Percentiles rank a stretch among this genome's conserved stretches.
Conservation (phyloP, 2,797 vertebrate genomes). For the Schizopygopsis malacanthus region DNA sequence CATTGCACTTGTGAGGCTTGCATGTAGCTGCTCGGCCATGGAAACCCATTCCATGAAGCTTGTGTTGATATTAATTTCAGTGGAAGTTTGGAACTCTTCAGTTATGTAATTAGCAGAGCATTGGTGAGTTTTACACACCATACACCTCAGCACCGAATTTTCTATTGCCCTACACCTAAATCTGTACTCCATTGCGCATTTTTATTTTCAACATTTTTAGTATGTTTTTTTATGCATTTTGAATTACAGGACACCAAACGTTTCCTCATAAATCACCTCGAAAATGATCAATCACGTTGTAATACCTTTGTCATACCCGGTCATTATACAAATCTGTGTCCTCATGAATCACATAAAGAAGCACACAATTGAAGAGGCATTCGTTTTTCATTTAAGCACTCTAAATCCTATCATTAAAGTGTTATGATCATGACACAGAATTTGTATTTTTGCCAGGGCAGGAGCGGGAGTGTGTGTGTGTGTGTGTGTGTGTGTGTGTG, state of each 20-base stretch:
- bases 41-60: neutral
- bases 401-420: neutral
- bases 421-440: neutral
- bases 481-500: neutral
- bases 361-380: neutral
- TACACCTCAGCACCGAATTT: neutral
- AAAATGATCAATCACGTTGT: neutral
- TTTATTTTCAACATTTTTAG: neutral
- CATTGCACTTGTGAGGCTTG: neutral
- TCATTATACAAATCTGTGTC: neutral
- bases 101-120: no score
- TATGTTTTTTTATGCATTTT: neutral
- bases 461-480: neutral
- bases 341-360: neutral
- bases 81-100: neutral
- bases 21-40: neutral
- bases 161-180: neutral
- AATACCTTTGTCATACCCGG: neutral
- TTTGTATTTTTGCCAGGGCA: neutral
- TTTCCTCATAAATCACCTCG: neutral
- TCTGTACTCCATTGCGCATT: neutral
- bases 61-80: neutral
- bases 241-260: neutral
- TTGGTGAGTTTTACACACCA: neutral
- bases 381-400: neutral